These are phyloP conservation scores for Cinara cedri DNA, from an alignment of 2,888 invertebrate genomes.

Conservation along the genomic window DNA sequence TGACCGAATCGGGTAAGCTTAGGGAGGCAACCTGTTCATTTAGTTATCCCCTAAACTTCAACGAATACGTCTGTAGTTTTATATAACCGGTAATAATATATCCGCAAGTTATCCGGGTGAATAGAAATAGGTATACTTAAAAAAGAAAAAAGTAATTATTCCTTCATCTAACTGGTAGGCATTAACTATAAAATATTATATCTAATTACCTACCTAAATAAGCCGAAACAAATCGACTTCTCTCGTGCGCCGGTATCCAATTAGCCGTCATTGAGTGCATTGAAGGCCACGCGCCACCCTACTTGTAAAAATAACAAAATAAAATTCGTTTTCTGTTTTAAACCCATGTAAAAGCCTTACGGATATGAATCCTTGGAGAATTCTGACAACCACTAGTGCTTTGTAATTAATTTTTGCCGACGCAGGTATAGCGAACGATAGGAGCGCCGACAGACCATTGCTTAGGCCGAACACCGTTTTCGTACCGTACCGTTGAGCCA, in stretches of 20 bases:
- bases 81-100: no score
- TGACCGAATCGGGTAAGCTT: no score
- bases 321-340: background rate
- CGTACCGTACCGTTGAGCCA: conserved; percentile 74
- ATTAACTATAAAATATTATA: no score
- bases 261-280: conserved; percentile 80
- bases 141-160: no score
- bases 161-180: no score
- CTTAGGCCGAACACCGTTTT: conserved; percentile 74
- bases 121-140: no score
- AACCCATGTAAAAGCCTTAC: conserved; percentile 66
- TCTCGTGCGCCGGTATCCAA: conserved; percentile 83
- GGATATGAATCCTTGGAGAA: conserved; percentile 73
- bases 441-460: conserved; percentile 70
- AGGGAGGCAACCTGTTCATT: no score
- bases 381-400: conserved; percentile 68
- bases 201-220: conserved; percentile 65
- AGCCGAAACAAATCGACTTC: conserved; percentile 74
- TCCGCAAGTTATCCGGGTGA: no score
- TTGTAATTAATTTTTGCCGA: conserved; percentile 68
- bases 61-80: no score
- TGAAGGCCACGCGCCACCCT: conserved; percentile 76
- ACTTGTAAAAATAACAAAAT: conserved; percentile 22
- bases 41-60: no score
- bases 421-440: conserved; percentile 73